These are phyloP conservation scores for Nibea albiflora DNA, from an alignment of 2,113 vertebrate species.

Conservation along the genomic window DNA sequence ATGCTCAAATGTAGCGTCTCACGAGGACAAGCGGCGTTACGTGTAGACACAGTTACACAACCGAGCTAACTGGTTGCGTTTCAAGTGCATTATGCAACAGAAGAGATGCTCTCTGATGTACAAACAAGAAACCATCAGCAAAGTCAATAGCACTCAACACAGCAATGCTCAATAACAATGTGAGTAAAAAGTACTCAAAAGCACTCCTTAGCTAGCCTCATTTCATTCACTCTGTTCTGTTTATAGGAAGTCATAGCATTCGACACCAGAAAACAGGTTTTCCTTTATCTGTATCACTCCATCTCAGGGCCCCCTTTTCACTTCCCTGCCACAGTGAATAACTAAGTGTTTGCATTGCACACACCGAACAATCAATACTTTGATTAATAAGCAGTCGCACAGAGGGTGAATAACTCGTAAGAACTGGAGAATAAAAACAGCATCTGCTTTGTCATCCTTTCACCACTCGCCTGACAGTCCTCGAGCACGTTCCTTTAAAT, in stretches of 20 bases:
- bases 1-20: conserved; percentile 27
- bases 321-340: conserved; percentile 21
- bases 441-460: conserved; percentile 8
- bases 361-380: conserved; percentile 44
- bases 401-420: conserved; percentile 29
- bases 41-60: conserved; percentile 34
- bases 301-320: conserved; percentile 60
- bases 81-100: conserved; percentile 62
- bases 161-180: conserved; percentile 41
- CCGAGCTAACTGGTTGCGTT: conserved; percentile 21
- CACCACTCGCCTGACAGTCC: not conserved
- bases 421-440: conserved; percentile 8
- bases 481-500: not conserved
- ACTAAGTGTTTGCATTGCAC: conserved; percentile 2
- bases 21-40: conserved; percentile 13
- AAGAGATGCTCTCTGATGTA: conserved; percentile 28
- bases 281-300: conserved; percentile 16
- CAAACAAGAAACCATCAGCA: conserved; percentile 7
- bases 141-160: conserved; percentile 37
- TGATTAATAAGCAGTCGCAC: conserved; percentile 57
- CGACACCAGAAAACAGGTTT: not conserved
- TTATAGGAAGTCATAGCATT: not conserved
- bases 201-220: conserved; percentile 15
- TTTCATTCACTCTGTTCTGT: conserved; percentile 25
- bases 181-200: conserved; percentile 24